These are phyloP conservation scores for Python bivittatus DNA, from an alignment of 2,113 vertebrate genomes.

Conservation along the genomic window DNA sequence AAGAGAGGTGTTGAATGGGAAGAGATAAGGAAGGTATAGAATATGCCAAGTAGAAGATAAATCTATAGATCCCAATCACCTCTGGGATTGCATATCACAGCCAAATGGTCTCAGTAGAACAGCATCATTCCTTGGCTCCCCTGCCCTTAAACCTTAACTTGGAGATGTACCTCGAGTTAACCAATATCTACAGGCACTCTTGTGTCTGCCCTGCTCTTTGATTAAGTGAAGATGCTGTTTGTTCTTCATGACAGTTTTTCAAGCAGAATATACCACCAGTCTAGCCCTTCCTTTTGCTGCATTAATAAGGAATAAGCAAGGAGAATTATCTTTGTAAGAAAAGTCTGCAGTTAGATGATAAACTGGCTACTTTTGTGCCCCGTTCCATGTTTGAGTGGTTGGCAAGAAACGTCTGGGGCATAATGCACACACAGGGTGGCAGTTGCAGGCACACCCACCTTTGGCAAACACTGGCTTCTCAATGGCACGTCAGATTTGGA, in stretches of 20 bases:
- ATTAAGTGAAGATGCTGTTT: not conserved
- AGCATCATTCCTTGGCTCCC: not conserved
- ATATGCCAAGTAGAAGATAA: not conserved
- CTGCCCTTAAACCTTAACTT: not conserved
- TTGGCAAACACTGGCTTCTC: too few relatives aligned
- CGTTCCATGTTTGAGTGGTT: too few relatives aligned
- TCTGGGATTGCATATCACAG: not conserved
- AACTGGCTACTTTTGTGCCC: too few relatives aligned
- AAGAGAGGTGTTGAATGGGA: not conserved
- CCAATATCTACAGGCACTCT: not conserved
- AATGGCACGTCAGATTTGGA: too few relatives aligned
- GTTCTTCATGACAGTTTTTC: not conserved
- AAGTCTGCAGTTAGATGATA: not conserved
- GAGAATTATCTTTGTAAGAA: not conserved
- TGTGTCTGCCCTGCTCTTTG: not conserved
- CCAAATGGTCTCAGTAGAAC: not conserved
- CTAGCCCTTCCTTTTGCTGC: not conserved
- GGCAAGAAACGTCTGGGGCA: too few relatives aligned
- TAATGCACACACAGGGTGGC: too few relatives aligned
- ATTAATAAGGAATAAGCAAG: not conserved
- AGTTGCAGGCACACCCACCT: too few relatives aligned
- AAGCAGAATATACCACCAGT: not conserved
- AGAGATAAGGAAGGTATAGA: not conserved
- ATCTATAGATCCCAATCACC: too few relatives aligned
- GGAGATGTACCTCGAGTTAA: not conserved